Base-by-base conservation (phyloP, 2,888 invertebrate species). In the Eristalinus sepulchralis region DNA sequence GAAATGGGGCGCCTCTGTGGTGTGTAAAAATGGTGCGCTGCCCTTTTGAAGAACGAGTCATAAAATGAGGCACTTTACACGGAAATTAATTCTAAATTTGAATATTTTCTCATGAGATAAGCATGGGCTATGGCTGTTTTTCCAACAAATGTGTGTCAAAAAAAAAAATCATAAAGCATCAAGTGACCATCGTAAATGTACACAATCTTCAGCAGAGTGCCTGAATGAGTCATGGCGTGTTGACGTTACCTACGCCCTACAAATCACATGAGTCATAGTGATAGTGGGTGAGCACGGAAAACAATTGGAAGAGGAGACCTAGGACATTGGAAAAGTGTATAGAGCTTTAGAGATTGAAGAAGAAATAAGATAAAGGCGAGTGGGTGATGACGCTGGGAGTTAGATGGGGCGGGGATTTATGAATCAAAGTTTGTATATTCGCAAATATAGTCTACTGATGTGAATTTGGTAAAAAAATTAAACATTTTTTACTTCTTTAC, bases 21-120 rank as follows among this genome's bases (percentile, higher is more conserved):
- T 5, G 53, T 17, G 22, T 53, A 53, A 34, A 47, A 20, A 33
- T 63, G n/a, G 34, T 55, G 27, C 5, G 27, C 2, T 55, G 34
- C 53, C 34, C 17, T 64, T 64, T 53, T 31, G n/a, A 73, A 63
- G 64, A 59, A 17, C 22, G 31, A 59, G 17, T 47, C 47, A 47
- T 47, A 47, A 47, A 47, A 47, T 6, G 39, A 17, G 2, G 5
- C n/a, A 11, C 4, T 39, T 4, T 17, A 39, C 39, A n/a, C 39
- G 4, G n/a, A n/a, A n/a, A 39, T 39, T 17, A 1, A 47, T 17
- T 47, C 47, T 47, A 47, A 47, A 47, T 47, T 47, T 47, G 47
- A 47, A 47, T 47, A 47, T 17, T 47, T 17, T 17, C 47, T 47
- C 17, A 17, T 17, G 17, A 8, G 17, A 47, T 47, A n/a, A 47